Conservation (phyloP, 1,140 invertebrate genomes). For the Achroia grisella region DNA sequence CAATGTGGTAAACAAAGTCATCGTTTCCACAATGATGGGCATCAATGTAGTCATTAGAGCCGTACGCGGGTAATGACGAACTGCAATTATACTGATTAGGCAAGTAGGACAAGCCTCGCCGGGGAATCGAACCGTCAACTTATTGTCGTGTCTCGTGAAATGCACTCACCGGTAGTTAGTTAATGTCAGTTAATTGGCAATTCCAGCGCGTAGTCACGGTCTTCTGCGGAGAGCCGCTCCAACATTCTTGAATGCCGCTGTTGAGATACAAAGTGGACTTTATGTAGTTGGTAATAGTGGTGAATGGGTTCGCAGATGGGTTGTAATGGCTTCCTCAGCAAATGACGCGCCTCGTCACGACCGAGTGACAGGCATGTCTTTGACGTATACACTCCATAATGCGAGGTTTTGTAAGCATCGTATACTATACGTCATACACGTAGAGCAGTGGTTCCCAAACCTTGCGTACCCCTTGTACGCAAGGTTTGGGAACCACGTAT, state of each 20-base stretch:
- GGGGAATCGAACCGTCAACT: background rate
- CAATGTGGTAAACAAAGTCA: background rate
- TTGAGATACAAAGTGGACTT: background rate
- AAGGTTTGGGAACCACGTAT: too few relatives aligned
- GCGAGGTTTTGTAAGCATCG: background rate
- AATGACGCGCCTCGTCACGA: conserved; percentile 28
- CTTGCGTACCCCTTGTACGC: too few relatives aligned
- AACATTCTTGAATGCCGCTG: background rate
- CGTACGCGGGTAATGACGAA: too few relatives aligned
- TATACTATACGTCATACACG: too few relatives aligned
- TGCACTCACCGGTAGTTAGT: conserved; percentile 39
- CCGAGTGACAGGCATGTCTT: conserved; percentile 7
- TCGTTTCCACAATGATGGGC: too few relatives aligned
- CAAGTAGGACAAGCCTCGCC: background rate
- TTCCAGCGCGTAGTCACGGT: conserved; percentile 47
- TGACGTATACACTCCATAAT: background rate
- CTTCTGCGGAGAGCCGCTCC: background rate
- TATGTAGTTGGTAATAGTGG: conserved; percentile 5
- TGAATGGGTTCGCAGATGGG: background rate
- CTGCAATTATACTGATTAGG: background rate
- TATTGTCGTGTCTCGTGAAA: conserved; percentile 23
- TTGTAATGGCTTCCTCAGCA: conserved; percentile 20
- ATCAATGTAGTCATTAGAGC: too few relatives aligned
- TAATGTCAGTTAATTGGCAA: conserved; percentile 52
- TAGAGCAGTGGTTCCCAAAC: background rate